Evolutionary conservation across 1,140 invertebrate genomes (phyloP), one percentile per base, ranked within the genome.

Genomic region (Plodia interpunctella): DNA sequence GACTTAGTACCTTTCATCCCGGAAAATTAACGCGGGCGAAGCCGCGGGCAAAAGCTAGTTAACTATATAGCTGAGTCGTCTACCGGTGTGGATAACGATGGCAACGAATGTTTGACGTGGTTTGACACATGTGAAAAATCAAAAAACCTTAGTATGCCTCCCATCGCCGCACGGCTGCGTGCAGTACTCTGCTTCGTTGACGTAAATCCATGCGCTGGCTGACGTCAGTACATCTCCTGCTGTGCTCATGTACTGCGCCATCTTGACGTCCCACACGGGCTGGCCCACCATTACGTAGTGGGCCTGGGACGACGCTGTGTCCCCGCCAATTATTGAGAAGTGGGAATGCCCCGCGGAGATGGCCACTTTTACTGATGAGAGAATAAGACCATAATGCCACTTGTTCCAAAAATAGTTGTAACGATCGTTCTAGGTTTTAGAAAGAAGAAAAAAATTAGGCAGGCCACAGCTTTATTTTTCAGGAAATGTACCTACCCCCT

Each of bases 191-290:
- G 80, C 73, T 28, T 81, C 76, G 58, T 87, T 90, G 5, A 90
- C 73, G 61, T 90, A 88, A 55, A 80, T 75, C 86, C 88, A 90
- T 15, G 87, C 88, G 21, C 79, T 88, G 30, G 80, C 77, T 5
- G 86, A 78, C 0, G 90, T 80, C 0, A 91, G 74, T 8, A 91
- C 88, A 56, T 91, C 90, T 1, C 90, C 90, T 4, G 89, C 83
- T 1, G 65, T 72, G 56, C 83, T 84, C 63, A 78, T 71, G 54
- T 85, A 78, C 59, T 90, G 87, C 0, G 87, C 88, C 57, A 72
- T 80, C 81, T 93, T 94, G 0, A 91, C 90, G 60, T 93, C 92
- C 83, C 90, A 90, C n/a, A 94, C 91, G 0, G 93, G 91, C 66
- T 91, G 87, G 0, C 93, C 93, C 21, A 91, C 90, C 8, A 93